These are phyloP conservation scores for Leptosomus discolor DNA, from an alignment of 2,113 vertebrate species.

Conservation along the genomic window DNA sequence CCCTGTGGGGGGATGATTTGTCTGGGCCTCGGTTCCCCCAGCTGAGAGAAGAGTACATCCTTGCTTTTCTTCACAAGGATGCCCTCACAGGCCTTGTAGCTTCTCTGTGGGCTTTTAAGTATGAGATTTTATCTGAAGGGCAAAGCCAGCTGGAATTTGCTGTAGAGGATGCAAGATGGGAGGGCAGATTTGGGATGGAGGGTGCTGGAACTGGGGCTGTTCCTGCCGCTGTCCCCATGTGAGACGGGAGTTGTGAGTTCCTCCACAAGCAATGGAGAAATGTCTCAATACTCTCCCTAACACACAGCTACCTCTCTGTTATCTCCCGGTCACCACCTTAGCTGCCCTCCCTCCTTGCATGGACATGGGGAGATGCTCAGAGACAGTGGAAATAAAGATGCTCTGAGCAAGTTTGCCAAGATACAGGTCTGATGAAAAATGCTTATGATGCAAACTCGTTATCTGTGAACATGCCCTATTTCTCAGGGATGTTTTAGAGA, in stretches of 20 bases:
- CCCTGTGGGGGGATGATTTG: fast-evolving
- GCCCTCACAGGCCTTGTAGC: not conserved
- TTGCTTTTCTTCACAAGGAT: not conserved
- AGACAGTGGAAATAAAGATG: not conserved
- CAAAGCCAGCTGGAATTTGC: not conserved
- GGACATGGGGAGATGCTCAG: not conserved
- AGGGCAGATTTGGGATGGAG: not conserved
- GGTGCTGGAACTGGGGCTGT: not conserved
- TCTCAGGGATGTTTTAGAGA: conserved; percentile 28
- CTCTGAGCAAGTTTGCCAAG: not conserved
- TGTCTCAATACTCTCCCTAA: not conserved
- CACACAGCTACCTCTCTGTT: not conserved
- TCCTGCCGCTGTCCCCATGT: not conserved
- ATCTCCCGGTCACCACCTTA: not conserved
- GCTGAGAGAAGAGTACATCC: fast-evolving
- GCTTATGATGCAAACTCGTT: conserved; percentile 34
- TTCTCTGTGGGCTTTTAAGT: not conserved
- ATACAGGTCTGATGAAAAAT: not conserved
- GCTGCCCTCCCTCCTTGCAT: not conserved
- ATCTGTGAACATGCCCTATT: not conserved
- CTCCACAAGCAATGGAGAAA: not conserved
- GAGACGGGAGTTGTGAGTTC: not conserved
- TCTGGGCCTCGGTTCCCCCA: not conserved
- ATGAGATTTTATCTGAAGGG: not conserved
- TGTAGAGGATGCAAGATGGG: not conserved